Evolutionary conservation across 2,113 vertebrate genomes (phyloP).

Genomic region (Toxotes jaculatrix): DNA sequence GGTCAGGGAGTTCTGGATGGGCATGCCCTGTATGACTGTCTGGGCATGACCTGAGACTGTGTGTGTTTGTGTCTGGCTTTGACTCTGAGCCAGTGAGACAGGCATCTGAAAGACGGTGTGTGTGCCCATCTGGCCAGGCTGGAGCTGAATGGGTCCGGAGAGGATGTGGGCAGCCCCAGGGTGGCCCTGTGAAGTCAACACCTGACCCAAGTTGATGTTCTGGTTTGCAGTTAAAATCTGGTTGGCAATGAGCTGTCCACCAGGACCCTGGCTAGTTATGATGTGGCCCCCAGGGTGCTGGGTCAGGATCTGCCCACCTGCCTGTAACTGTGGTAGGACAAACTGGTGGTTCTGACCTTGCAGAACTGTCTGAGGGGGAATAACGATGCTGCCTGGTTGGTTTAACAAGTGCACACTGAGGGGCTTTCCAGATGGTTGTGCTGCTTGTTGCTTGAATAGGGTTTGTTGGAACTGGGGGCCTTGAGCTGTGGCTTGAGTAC

Average conservation of each 20-base stretch:
- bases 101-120: conserved; percentile 95
- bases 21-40: conserved; percentile 93
- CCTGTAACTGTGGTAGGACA: conserved; percentile 89
- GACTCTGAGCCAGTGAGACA: conserved; percentile 86
- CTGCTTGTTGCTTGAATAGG: conserved; percentile 87
- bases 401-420: conserved; percentile 95
- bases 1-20: conserved; percentile 90
- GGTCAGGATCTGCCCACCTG: conserved; percentile 91
- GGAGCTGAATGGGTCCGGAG: conserved; percentile 91
- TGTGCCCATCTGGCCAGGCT: conserved; percentile 91
- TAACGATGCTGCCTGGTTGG: conserved; percentile 94
- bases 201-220: conserved; percentile 92
- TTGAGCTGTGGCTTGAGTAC: conserved; percentile 84
- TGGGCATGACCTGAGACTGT: conserved; percentile 82
- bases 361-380: conserved; percentile 92
- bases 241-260: conserved; percentile 92
- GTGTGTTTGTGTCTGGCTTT: conserved; percentile 87
- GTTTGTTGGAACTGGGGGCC: conserved; percentile 86
- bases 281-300: conserved; percentile 89
- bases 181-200: conserved; percentile 90
- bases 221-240: conserved; percentile 94
- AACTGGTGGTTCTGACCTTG: conserved; percentile 95
- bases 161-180: conserved; percentile 92
- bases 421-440: conserved; percentile 88
- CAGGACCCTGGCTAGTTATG: conserved; percentile 89